Conservation (phyloP, 2,797 vertebrate genomes). For the Gadopsis marmoratus region DNA sequence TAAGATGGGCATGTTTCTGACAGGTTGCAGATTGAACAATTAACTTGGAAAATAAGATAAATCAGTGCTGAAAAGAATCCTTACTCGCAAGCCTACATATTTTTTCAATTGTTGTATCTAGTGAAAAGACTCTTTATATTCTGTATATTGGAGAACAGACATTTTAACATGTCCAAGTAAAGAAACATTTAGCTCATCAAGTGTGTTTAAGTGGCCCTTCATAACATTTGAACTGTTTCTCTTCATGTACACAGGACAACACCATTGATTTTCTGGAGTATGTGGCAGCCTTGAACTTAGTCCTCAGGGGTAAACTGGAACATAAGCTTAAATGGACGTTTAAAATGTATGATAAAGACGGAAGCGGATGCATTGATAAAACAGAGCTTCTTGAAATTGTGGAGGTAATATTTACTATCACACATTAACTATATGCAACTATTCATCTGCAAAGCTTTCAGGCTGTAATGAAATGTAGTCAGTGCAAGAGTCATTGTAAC, state of each 20-base stretch:
- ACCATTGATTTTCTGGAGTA: slow-evolving; percentile 98
- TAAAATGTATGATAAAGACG: slow-evolving; percentile 97
- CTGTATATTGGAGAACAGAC: not conserved
- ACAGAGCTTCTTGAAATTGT: slow-evolving; percentile 91
- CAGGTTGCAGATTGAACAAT: not conserved
- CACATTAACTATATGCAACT: not conserved
- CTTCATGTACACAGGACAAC: slow-evolving; percentile 87
- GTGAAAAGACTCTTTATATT: not conserved
- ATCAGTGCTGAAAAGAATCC: not conserved
- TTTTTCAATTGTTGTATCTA: not conserved
- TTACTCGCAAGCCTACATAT: not conserved
- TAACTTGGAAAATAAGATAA: not conserved
- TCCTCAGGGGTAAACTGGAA: slow-evolving; percentile 94
- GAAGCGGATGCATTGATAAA: slow-evolving; percentile 96
- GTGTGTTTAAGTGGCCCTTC: not conserved
- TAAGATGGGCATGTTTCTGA: not conserved
- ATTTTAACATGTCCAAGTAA: not conserved
- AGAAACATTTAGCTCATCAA: not conserved
- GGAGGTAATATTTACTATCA: slow-evolving; percentile 76
- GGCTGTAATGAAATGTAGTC: not conserved
- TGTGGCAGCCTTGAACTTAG: slow-evolving; percentile 94
- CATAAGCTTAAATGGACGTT: slow-evolving; percentile 98
- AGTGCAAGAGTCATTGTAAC: slow-evolving; percentile 12
- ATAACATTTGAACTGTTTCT: slow-evolving; percentile 9
- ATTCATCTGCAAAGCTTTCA: slow-evolving; percentile 12